Conservation (phyloP, 2,113 vertebrate genomes). For the Regulus satrapa region DNA sequence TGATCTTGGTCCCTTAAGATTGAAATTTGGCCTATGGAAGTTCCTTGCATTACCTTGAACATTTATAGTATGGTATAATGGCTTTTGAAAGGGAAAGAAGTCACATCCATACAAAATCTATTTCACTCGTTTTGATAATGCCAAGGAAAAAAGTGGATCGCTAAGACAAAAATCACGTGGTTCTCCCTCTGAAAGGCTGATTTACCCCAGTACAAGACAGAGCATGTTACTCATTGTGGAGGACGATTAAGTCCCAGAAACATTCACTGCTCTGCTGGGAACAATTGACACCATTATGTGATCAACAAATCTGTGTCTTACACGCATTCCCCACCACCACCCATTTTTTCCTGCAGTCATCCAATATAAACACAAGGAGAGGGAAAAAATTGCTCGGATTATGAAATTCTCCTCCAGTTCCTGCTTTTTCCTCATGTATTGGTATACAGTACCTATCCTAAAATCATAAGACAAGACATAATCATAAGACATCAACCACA, state of each 20-base stretch:
- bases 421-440: not conserved
- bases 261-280: slow-evolving; percentile 9
- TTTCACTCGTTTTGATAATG: not conserved
- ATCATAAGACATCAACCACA: not conserved
- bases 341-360: not conserved
- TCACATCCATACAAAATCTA: not conserved
- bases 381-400: not conserved
- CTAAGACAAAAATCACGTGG: not conserved
- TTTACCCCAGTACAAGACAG: slow-evolving; percentile 55
- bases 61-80: not conserved
- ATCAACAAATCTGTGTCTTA: slow-evolving; percentile 18
- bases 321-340: not conserved
- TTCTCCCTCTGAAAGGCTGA: not conserved
- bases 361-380: not conserved
- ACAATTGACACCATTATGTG: slow-evolving; percentile 37
- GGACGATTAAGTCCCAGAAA: slow-evolving; percentile 58
- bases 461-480: not conserved
- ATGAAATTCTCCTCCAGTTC: not conserved
- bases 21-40: not conserved
- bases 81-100: not conserved
- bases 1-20: not conserved
- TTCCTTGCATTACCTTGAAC: not conserved
- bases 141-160: not conserved
- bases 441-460: not conserved
- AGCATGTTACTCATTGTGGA: slow-evolving; percentile 62